phyloP scores from a whole-genome alignment of 2,113 vertebrate genomes.

The Ailurus styani region DNA sequence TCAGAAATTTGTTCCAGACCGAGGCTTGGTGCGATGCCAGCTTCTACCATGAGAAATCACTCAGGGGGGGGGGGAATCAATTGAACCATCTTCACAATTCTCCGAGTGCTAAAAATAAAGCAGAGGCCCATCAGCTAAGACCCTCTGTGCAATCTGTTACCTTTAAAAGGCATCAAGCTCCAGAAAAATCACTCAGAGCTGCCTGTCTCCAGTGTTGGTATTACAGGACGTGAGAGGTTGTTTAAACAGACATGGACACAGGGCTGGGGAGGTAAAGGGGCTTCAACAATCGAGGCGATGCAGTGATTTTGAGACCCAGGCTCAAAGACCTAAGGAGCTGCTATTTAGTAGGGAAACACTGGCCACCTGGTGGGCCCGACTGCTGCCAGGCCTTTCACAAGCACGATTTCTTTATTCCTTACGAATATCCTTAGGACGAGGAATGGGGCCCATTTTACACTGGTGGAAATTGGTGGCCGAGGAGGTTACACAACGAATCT shows the following conservation, averaged over 20 bases:
- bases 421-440: not conserved
- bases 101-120: not conserved
- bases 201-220: rapidly evolving
- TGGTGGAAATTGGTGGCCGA: not conserved
- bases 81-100: not conserved
- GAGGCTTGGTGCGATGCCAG: not conserved
- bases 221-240: not conserved
- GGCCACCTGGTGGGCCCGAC: not conserved
- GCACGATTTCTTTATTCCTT: not conserved
- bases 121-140: not conserved
- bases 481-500: not conserved
- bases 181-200: not conserved
- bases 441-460: not conserved
- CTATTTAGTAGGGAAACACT: not conserved
- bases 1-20: not conserved
- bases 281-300: rapidly evolving
- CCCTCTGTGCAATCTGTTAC: not conserved
- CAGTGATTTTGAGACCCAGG: not conserved
- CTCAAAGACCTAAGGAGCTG: not conserved
- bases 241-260: not conserved
- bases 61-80: not conserved
- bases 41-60: not conserved
- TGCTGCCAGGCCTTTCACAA: rapidly evolving
- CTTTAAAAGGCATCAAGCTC: not conserved
- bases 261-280: rapidly evolving